phyloP scores from a whole-genome alignment of 2,888 invertebrate genomes.

The Ophion slaviceki region DNA sequence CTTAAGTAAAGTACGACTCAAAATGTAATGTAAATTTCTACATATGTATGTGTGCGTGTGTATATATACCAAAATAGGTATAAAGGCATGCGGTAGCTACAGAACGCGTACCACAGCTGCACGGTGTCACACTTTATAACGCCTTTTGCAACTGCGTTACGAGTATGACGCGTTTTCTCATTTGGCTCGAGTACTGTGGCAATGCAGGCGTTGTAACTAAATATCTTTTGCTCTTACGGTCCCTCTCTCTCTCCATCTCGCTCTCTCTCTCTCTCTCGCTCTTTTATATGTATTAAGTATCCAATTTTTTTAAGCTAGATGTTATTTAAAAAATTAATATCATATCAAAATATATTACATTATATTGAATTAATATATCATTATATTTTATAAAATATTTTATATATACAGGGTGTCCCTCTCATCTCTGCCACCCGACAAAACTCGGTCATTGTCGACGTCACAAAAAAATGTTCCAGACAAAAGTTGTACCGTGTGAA shows the following conservation, averaged over 20 bases:
- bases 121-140: slow-evolving; percentile 77
- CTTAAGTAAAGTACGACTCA: slow-evolving; percentile 24
- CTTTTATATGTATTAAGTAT: neutral
- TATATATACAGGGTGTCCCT: no score
- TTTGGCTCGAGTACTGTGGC: neutral
- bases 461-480: no score
- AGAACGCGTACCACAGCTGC: slow-evolving; percentile 70
- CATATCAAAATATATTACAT: no score
- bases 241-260: neutral
- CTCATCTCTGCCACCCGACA: no score
- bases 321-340: no score
- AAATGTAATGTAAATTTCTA: slow-evolving; percentile 7
- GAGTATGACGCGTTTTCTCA: slow-evolving; percentile 49
- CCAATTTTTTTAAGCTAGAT: no score
- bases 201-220: slow-evolving; percentile 18
- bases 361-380: no score
- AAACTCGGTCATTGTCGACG: no score
- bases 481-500: no score
- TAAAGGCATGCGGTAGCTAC: neutral
- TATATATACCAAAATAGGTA: neutral
- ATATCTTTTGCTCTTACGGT: neutral
- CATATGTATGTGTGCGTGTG: slow-evolving; percentile 2
- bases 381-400: no score
- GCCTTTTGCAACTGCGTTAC: slow-evolving; percentile 64
- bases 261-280: no score